Evolutionary conservation across 2,888 invertebrate genomes (phyloP).

Genomic region (Orgyia antiqua): DNA sequence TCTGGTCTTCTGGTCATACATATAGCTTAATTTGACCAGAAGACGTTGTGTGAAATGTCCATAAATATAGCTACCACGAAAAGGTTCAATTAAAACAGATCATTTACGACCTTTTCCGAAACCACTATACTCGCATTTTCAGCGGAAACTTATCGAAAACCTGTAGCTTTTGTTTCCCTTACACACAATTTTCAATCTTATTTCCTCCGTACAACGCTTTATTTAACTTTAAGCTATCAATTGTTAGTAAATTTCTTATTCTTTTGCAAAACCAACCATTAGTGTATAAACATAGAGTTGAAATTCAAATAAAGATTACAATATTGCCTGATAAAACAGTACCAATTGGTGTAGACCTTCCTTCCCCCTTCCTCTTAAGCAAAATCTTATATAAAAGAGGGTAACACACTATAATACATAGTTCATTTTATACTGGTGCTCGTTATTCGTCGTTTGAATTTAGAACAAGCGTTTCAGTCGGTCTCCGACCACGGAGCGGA

Average conservation of each 20-base stretch:
- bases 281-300: fast-evolving
- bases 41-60: no score
- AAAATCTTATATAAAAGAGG: constrained; percentile 37
- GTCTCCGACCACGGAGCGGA: constrained; percentile 28
- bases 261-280: constrained; percentile 11
- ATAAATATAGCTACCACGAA: no score
- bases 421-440: constrained; percentile 43
- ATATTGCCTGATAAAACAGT: constrained; percentile 38
- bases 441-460: constrained; percentile 32
- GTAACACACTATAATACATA: constrained; percentile 30
- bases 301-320: constrained; percentile 4
- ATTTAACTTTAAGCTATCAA: constrained; percentile 5
- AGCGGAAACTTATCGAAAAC: constrained; percentile 63
- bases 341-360: constrained; percentile 35
- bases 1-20: no score
- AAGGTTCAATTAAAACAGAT: no score
- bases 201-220: fast-evolving
- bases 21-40: no score
- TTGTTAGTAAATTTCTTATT: constrained; percentile 10
- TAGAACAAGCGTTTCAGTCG: constrained; percentile 43
- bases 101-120: no score
- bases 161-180: constrained; percentile 54
- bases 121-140: constrained; percentile 63
- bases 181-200: constrained; percentile 21
- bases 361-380: constrained; percentile 26